These are phyloP conservation scores for Nesogale talazaci DNA, from an alignment of 2,113 vertebrate genomes.

Conservation along the genomic window DNA sequence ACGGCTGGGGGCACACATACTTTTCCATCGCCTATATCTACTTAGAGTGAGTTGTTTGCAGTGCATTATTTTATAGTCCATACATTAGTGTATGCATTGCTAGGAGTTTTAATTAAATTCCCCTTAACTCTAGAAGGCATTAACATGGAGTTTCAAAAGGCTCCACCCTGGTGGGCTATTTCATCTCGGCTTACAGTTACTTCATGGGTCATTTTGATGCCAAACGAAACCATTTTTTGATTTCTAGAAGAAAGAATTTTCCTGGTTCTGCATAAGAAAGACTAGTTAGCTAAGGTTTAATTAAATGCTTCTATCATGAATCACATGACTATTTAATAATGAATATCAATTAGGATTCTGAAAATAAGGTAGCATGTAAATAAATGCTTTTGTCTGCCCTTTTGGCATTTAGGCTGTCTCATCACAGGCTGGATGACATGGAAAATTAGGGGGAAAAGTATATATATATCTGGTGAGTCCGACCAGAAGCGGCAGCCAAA, in stretches of 20 bases:
- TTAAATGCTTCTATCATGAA: constrained; percentile 64
- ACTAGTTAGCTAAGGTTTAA: constrained; percentile 65
- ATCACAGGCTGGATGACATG: constrained; percentile 24
- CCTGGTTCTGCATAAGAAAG: constrained; percentile 64
- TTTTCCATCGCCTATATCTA: constrained; percentile 43
- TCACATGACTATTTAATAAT: constrained; percentile 74
- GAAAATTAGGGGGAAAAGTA: neutral
- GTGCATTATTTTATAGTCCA: constrained; percentile 31
- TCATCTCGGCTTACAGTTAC: constrained; percentile 65
- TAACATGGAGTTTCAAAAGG: constrained; percentile 39
- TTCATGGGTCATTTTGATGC: constrained; percentile 74
- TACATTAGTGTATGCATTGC: constrained; percentile 37
- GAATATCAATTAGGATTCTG: constrained; percentile 63
- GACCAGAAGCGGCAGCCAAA: constrained; percentile 1
- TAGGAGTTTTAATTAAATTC: constrained; percentile 57
- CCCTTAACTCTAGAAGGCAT: constrained; percentile 46
- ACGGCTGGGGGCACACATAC: neutral
- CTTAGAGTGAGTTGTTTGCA: constrained; percentile 1
- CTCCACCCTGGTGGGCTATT: constrained; percentile 36
- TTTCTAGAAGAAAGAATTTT: constrained; percentile 71
- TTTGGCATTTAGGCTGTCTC: constrained; percentile 23
- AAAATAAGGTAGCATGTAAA: constrained; percentile 64
- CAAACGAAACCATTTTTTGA: constrained; percentile 69
- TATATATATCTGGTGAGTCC: neutral
- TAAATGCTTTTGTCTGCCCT: constrained; percentile 66